A percentile compares a stretch with the other conserved stretches of the same genome.
These are phyloP conservation scores for Phymorhynchus buccinoides DNA, from an alignment of 1,140 invertebrate genomes.

Conservation along the genomic window DNA sequence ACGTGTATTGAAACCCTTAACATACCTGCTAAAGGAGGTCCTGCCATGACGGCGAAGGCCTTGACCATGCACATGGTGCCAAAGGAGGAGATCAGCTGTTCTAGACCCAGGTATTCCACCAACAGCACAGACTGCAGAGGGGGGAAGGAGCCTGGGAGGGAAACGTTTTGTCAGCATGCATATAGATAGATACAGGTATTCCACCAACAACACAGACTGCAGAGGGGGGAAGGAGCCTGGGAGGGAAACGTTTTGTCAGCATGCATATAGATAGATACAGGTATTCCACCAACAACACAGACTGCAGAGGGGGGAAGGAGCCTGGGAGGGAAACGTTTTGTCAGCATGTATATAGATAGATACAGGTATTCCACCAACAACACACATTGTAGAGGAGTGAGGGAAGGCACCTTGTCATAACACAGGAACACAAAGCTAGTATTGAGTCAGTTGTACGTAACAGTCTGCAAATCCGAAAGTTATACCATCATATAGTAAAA, in stretches of 20 bases:
- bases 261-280: too few relatives aligned
- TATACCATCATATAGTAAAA: too few relatives aligned
- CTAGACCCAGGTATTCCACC: constrained; percentile 48
- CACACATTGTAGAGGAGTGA: constrained; percentile 50
- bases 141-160: constrained; percentile 44
- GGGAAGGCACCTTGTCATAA: too few relatives aligned
- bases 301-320: constrained; percentile 52
- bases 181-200: constrained; percentile 34
- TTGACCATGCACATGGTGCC: constrained; percentile 47
- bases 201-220: constrained; percentile 47
- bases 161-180: too few relatives aligned
- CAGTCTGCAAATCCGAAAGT: too few relatives aligned
- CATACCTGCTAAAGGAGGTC: constrained; percentile 52
- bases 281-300: constrained; percentile 46
- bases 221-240: constrained; percentile 51
- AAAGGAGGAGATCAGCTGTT: constrained; percentile 44
- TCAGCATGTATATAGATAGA: too few relatives aligned
- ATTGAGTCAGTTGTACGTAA: too few relatives aligned
- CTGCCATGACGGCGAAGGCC: constrained; percentile 45
- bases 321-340: constrained; percentile 10
- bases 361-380: constrained; percentile 45
- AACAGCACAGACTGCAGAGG: constrained; percentile 51
- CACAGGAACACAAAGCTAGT: too few relatives aligned
- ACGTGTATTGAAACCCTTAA: too few relatives aligned
- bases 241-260: too few relatives aligned